Evolutionary conservation across 2,888 invertebrate species (phyloP), one percentile per base, ranked within the genome.

Genomic region (Labia minor): DNA sequence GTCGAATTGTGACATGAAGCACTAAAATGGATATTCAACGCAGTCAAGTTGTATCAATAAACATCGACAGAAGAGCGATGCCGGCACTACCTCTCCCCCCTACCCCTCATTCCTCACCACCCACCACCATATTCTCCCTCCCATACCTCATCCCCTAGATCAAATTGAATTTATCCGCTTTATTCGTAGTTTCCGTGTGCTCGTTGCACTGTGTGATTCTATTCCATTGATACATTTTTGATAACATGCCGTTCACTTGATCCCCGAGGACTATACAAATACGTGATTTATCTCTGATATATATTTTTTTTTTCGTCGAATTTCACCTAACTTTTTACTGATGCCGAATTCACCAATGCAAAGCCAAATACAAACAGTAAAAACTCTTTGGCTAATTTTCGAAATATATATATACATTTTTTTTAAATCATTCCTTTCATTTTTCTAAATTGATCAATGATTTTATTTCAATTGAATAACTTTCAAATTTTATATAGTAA

Each of bases 31-130:
- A 49, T 49, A 49, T 49, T 49, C 49, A 49, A 49, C 49, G 14
- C 49, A 49, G 49, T 49, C 49, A 49, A 49, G 49, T 49, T 49
- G 16, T 49, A 49, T 49, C 49, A 49, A 49, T 49, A 49, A 49
- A 49, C 49, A 49, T 49, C 49, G 49, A 14, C n/a, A 26, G 4
- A 26, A 26, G 26, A 26, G 26, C 26, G 26, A 26, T 26, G 4
- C n/a, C n/a, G n/a, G n/a, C n/a, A n/a, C n/a, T n/a, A n/a, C n/a
- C n/a, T n/a, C n/a, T n/a, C n/a, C n/a, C n/a, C n/a, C n/a, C n/a
- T n/a, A n/a, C n/a, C n/a, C n/a, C n/a, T n/a, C n/a, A n/a, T n/a
- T n/a, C n/a, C n/a, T n/a, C n/a, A n/a, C n/a, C n/a, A n/a, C n/a
- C n/a, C n/a, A n/a, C n/a, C n/a, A n/a, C n/a, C n/a, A n/a, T n/a